phyloP scores from a whole-genome alignment of 2,113 vertebrate genomes.

The Microcebus lehilahytsara region DNA sequence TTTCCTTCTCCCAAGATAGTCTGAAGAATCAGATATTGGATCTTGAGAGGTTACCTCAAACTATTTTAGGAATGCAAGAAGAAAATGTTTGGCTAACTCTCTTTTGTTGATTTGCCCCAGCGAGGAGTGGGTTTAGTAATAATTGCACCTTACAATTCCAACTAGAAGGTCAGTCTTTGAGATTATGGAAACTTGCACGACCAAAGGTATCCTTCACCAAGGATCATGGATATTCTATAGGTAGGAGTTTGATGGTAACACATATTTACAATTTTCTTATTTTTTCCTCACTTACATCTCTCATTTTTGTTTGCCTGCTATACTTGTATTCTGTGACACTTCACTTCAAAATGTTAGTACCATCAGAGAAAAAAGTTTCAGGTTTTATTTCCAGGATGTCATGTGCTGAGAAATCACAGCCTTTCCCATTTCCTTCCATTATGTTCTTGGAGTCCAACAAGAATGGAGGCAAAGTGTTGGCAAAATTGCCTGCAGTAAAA shows the following conservation, averaged over 20 bases:
- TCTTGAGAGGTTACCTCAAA: constrained; percentile 81
- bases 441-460: not conserved
- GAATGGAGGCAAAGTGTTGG: not conserved
- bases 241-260: not conserved
- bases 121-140: constrained; percentile 68
- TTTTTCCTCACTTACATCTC: not conserved
- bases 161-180: constrained; percentile 59
- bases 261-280: not conserved
- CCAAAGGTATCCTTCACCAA: not conserved
- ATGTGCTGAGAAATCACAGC: not conserved
- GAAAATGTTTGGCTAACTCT: constrained; percentile 78
- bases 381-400: not conserved
- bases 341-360: not conserved
- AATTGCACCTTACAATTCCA: constrained; percentile 56
- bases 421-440: not conserved
- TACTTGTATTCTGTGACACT: not conserved
- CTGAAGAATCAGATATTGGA: constrained; percentile 82
- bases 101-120: constrained; percentile 75
- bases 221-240: constrained; percentile 19
- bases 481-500: not conserved
- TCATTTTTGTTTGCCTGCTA: not conserved
- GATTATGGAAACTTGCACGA: not conserved
- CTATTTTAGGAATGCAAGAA: constrained; percentile 85
- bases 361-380: not conserved
- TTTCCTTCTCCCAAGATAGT: constrained; percentile 78